Percentiles rank a stretch among this genome's conserved stretches.
Evolutionary conservation across 1,140 invertebrate genomes (phyloP).

Genomic region (Aleiodes sp.): DNA sequence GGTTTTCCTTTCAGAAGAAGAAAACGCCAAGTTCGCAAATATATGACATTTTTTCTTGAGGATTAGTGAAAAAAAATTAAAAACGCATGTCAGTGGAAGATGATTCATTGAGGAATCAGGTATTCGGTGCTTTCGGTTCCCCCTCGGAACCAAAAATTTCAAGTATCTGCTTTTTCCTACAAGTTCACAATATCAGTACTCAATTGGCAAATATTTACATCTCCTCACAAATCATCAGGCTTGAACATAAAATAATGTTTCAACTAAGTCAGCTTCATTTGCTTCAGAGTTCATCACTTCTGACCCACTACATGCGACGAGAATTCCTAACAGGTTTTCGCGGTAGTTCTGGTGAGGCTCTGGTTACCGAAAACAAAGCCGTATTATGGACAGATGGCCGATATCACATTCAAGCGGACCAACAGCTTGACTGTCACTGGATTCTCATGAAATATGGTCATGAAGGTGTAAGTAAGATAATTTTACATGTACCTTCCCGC

Average conservation of each 20-base stretch:
- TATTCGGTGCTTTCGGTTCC: too few species aligned
- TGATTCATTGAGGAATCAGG: too few species aligned
- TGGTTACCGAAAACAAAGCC: constrained; percentile 80
- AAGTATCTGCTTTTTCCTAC: too few species aligned
- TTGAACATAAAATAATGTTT: background rate
- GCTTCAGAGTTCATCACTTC: constrained; percentile 72
- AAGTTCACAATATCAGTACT: too few species aligned
- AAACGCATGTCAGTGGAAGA: too few species aligned
- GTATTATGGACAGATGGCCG: constrained; percentile 91
- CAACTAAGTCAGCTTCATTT: background rate
- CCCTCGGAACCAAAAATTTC: too few species aligned
- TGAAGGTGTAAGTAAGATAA: constrained; percentile 57
- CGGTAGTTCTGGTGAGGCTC: constrained; percentile 81
- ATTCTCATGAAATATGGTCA: constrained; percentile 78
- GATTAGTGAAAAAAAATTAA: too few species aligned
- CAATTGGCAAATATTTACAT: too few species aligned
- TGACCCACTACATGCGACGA: constrained; percentile 80
- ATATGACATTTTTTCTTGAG: too few species aligned
- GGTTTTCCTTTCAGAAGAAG: too few species aligned
- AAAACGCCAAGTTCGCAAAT: too few species aligned
- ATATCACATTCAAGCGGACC: constrained; percentile 81
- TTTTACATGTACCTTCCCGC: background rate
- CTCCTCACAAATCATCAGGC: too few species aligned
- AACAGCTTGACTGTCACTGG: constrained; percentile 83
- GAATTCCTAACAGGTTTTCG: constrained; percentile 88